These are phyloP conservation scores for Phasianus colchicus DNA, from an alignment of 2,113 vertebrate species.

Conservation along the genomic window DNA sequence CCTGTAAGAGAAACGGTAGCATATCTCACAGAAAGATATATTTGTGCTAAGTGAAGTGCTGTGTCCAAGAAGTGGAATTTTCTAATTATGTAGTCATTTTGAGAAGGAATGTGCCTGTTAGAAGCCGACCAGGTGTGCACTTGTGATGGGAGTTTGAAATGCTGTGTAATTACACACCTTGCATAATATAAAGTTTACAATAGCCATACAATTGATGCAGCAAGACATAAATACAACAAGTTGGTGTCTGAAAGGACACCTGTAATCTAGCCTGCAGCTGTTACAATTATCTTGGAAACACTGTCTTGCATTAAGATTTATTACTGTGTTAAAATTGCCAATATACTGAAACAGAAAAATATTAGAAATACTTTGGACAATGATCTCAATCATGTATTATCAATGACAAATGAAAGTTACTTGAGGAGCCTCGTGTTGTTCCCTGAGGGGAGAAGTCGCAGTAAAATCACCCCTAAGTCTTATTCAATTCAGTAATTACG, in stretches of 20 bases:
- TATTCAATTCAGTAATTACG: not conserved
- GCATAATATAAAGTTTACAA: slow-evolving; percentile 71
- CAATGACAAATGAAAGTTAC: not conserved
- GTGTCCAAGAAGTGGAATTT: slow-evolving; percentile 48
- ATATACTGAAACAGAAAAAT: not conserved
- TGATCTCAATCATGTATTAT: not conserved
- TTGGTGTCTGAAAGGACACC: slow-evolving; percentile 67
- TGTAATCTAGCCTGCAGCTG: slow-evolving; percentile 63
- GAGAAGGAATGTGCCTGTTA: slow-evolving; percentile 66
- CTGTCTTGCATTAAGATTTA: slow-evolving; percentile 46
- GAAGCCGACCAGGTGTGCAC: slow-evolving; percentile 68
- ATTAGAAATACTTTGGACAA: not conserved
- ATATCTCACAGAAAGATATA: not conserved
- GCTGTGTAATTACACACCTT: slow-evolving; percentile 73
- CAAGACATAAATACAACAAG: slow-evolving; percentile 59
- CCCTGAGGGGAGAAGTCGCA: not conserved
- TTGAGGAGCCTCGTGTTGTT: not conserved
- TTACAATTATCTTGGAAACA: slow-evolving; percentile 44
- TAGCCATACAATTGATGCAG: slow-evolving; percentile 50
- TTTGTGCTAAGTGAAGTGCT: not conserved
- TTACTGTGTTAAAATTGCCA: not conserved
- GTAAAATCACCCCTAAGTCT: not conserved
- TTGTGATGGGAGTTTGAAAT: slow-evolving; percentile 38
- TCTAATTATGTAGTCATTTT: slow-evolving; percentile 55
- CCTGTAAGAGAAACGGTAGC: slow-evolving; percentile 47